Evolutionary conservation across 2,113 vertebrate genomes (phyloP).

Genomic region (Nycticryphes semicollaris): DNA sequence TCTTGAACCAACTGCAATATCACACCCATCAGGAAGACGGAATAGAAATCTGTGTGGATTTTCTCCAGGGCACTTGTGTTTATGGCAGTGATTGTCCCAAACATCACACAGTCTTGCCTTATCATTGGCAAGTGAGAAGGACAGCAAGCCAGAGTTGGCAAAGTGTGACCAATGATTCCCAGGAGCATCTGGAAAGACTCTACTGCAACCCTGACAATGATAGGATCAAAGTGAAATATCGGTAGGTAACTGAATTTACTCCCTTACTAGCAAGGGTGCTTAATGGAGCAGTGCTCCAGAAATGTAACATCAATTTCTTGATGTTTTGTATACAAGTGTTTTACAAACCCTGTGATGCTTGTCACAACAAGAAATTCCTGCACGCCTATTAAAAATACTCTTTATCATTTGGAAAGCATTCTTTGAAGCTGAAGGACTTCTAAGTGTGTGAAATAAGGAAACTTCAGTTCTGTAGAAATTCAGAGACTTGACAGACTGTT

Average conservation of each 20-base stretch:
- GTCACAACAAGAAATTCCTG: neutral
- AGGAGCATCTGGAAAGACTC: constrained; percentile 98
- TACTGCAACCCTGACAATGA: constrained; percentile 99
- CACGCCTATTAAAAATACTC: neutral
- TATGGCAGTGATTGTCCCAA: constrained; percentile 92
- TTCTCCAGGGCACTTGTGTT: constrained; percentile 90
- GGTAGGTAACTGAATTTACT: constrained; percentile 81
- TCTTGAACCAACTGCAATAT: constrained; percentile 96
- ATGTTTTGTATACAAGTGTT: neutral
- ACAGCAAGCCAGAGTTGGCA: constrained; percentile 88
- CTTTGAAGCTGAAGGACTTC: neutral
- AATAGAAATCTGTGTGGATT: constrained; percentile 93
- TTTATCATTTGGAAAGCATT: neutral
- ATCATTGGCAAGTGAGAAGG: constrained; percentile 95
- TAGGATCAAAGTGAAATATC: constrained; percentile 88
- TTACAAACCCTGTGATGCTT: neutral
- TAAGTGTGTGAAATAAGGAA: neutral
- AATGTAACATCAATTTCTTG: accelerated
- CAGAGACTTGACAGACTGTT: neutral
- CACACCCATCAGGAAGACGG: constrained; percentile 93
- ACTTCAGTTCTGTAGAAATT: neutral
- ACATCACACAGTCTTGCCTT: constrained; percentile 95
- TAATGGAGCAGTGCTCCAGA: neutral
- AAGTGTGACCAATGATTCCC: constrained; percentile 92
- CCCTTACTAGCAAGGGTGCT: neutral